Base-by-base conservation (phyloP, 2,888 invertebrate species). In the Mechanitis mazaeus region DNA sequence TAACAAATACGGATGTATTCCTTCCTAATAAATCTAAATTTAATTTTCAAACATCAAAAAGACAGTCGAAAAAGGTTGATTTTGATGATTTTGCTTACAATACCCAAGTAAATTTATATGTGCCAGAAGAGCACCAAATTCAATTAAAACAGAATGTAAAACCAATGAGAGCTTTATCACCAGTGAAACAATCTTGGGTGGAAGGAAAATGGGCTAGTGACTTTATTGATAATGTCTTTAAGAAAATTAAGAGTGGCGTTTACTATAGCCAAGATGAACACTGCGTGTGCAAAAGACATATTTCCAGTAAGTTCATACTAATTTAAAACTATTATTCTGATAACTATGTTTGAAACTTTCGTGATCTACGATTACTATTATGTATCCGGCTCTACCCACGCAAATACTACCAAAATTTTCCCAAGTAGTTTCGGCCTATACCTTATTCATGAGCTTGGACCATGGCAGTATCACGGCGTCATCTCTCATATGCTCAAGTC, bases 191-290 rank as follows among this genome's bases (percentile, higher is more conserved):
- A 59, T 74, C 77, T 7, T 80, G 82, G 81, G 69, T 78, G 6
- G 85, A 80, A 74, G 75, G 76, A 9, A 86, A 79, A 69, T 77
- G 82, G 80, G 79, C 83, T 0, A 86, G 79, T 69, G 85, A 87
- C 56, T 82, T 85, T 56, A 81, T 88, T 58, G 89, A 89, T n/a
- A 85, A 78, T 62, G 79, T 89, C 20, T 83, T 88, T 47, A 81
- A 71, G 61, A 87, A 87, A 65, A 77, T 89, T 33, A 80, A 76
- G 56, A 76, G 66, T 65, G 89, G 89, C 54, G 76, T 78, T 59
- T 88, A 88, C 72, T 87, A 82, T 61, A 81, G 67, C 59, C 74
- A 78, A 55, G 82, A 62, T 1, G 62, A 81, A 59, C 62, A 65
- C 56, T 75, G 68, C 56, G 33, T 62, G 28, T 46, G 20, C 38